Evolutionary conservation across 2,797 vertebrate genomes (phyloP), one percentile per base, ranked within the genome.

Genomic region (Hydrocynus forskahlii): DNA sequence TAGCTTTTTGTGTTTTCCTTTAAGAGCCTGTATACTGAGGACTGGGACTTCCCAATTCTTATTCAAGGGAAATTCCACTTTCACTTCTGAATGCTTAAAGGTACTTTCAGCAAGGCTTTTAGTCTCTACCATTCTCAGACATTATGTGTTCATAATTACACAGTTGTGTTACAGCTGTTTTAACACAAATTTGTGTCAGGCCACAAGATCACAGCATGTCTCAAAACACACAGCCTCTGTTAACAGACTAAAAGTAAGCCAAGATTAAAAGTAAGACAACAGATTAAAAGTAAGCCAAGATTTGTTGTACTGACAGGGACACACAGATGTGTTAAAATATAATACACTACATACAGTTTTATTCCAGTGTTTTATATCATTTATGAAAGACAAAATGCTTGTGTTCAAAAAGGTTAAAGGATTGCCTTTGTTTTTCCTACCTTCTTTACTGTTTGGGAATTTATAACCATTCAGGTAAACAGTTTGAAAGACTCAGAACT

Each of bases 61-160:
- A 12, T 54, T 72, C 25, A 6, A 19, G 25, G 17, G 25, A 25
- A 72, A 72, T 72, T 71, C 70, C 64, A 67, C 38, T 40, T 40
- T 66, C 3, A 54, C 16, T 40, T 55, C 52, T 19, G 29, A 29
- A 8, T 10, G 13, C 25, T 55, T 12, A 17, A n/a, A 13, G 48
- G 48, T 64, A 64, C 63, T 35, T 40, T 66, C 17, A 4, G 14
- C 14, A 13, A 40, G 29, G 35, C 7, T 1, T 40, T 66, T 40
- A 19, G 35, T 66, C 38, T 17, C 29, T 19, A 38, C 17, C 57
- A 59, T 19, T 57, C 55, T 57, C 19, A 57, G 19, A 21, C n/a
- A 12, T 12, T 7, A 59, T 10, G n/a, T 59, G n/a, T 60, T 19
- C n/a, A 8, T 59, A 59, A 17, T n/a, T 21, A 21, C 55, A 59